Evolutionary conservation across 1,140 invertebrate species (phyloP), one percentile per base, ranked within the genome.

Genomic region (Magallana ariakensis): DNA sequence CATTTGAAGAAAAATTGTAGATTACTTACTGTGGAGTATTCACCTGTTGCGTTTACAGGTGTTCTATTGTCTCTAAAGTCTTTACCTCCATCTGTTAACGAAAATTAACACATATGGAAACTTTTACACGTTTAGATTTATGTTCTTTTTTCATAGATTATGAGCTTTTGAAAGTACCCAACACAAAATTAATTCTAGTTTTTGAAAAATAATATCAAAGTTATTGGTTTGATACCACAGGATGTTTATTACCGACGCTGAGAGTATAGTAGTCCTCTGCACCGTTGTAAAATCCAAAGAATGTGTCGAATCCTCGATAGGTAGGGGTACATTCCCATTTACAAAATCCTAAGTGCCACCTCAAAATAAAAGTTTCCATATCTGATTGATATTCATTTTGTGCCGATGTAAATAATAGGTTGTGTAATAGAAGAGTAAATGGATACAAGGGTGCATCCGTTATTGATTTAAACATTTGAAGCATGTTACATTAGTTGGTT

Each of bases 321-420:
- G 95, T 95, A 8, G 95, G 95, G 1, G 95, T 94, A 85, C 94
- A 95, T n/a, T 94, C 92, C 88, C 93, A 93, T 60, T 94, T 93
- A 89, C 95, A 96, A 86, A 95, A 95, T 11, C 95, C 95, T 0
- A 95, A 87, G 92, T 95, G 95, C 95, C 95, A 95, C 90, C 93
- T 94, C 84, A 26, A 90, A 87, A 15, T 4, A 57, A n/a, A 53
- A 70, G 33, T 81, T 60, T 46, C 60, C 22, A n/a, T 26, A 83
- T 7, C 22, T 16, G 10, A 26, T 8, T 57, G 2, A 86, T 9
- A 13, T 46, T 46, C 33, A 46, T 46, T 46, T n/a, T n/a, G n/a
- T n/a, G n/a, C n/a, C n/a, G n/a, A n/a, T n/a, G n/a, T n/a, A n/a
- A n/a, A n/a, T n/a, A 58, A 13, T 58, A 16, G 1, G 16, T 1